These are phyloP conservation scores for Lasioglossum calceatum DNA, from an alignment of 2,888 invertebrate species.

Conservation along the genomic window DNA sequence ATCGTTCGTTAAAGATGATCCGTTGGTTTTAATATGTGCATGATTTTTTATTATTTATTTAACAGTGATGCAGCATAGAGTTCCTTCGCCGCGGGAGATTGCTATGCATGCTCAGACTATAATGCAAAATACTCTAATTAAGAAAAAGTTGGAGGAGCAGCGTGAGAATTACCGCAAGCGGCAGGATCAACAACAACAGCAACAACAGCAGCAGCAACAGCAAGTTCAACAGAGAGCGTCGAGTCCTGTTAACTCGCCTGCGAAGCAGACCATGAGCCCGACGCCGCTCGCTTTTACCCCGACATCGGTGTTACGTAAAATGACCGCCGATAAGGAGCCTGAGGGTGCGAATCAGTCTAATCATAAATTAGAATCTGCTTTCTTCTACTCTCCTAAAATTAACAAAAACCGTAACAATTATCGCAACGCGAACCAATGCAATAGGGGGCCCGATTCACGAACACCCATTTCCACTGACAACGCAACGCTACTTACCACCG, in stretches of 20 bases:
- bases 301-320: constrained; percentile 96
- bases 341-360: constrained; percentile 85
- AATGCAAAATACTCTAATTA: constrained; percentile 94
- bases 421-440: constrained; percentile 33
- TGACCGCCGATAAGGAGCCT: constrained; percentile 95
- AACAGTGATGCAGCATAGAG: constrained; percentile 89
- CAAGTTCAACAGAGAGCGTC: constrained; percentile 75
- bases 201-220: constrained; percentile 74
- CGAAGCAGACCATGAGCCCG: constrained; percentile 86
- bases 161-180: constrained; percentile 93
- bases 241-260: constrained; percentile 82
- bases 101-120: constrained; percentile 94
- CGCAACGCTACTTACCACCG: constrained; percentile 35
- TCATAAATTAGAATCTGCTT: constrained; percentile 72
- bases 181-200: constrained; percentile 87
- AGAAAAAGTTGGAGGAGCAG: constrained; percentile 95
- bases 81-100: constrained; percentile 93
- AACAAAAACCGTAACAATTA: constrained; percentile 52
- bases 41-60: constrained; percentile 56
- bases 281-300: constrained; percentile 95
- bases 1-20: neutral
- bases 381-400: constrained; percentile 33
- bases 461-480: constrained; percentile 22
- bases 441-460: constrained; percentile 13
- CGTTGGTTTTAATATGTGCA: constrained; percentile 15